Percentiles rank a stretch among this genome's conserved stretches.
These are phyloP conservation scores for Barypeithes pellucidus DNA, from an alignment of 2,888 invertebrate genomes.

Conservation along the genomic window DNA sequence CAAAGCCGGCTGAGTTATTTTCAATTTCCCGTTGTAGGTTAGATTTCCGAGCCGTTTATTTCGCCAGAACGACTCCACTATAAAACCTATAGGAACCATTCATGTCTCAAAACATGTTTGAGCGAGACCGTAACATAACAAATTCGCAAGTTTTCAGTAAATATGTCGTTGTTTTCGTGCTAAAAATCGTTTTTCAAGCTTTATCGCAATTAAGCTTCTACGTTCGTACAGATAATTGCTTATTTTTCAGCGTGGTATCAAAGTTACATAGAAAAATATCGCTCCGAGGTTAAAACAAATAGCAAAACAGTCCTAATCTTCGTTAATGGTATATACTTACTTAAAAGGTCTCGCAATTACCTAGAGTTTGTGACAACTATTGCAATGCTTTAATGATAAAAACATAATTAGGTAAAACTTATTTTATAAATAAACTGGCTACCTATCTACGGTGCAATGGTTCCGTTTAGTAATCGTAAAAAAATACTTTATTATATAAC, in stretches of 20 bases:
- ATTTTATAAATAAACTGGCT: constrained; percentile 6
- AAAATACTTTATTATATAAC: constrained; percentile 10
- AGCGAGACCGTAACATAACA: neutral
- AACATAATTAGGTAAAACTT: constrained; percentile 34
- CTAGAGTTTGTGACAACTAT: constrained; percentile 35
- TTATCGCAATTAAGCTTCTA: constrained; percentile 38
- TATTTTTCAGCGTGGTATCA: constrained; percentile 32
- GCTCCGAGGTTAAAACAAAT: constrained; percentile 26
- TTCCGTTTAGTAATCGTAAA: constrained; percentile 12
- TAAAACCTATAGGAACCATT: no score
- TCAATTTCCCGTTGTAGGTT: no score
- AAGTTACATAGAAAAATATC: constrained; percentile 21
- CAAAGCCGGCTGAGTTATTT: no score
- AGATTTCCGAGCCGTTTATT: no score
- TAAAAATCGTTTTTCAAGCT: constrained; percentile 21
- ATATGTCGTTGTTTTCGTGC: constrained; percentile 25
- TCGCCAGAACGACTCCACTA: no score
- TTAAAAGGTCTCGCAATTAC: constrained; percentile 32
- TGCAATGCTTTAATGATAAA: constrained; percentile 41
- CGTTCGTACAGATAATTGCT: constrained; percentile 25
- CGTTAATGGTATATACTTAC: constrained; percentile 9
- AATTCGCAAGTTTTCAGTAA: constrained; percentile 2
- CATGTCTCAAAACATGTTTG: constrained; percentile 17
- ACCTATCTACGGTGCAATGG: constrained; percentile 13
- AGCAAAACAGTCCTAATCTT: constrained; percentile 29